A percentile compares a stretch with the other conserved stretches of the same genome.
These are phyloP conservation scores for Sebastes diploproa DNA, from an alignment of 2,797 vertebrate genomes.

Conservation along the genomic window DNA sequence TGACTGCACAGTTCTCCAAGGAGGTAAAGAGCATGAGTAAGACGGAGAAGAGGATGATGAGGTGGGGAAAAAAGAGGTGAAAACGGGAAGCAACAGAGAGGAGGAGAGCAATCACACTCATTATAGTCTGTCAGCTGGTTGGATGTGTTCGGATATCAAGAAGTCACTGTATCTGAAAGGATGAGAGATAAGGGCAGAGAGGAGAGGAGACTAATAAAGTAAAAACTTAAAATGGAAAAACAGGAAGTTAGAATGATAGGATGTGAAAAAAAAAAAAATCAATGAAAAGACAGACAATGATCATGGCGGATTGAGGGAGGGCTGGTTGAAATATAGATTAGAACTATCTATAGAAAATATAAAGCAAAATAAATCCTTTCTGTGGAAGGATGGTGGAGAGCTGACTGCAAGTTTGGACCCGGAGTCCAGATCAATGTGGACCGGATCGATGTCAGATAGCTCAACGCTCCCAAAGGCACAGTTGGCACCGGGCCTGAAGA, in stretches of 20 bases:
- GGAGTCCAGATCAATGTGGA: slow-evolving; percentile 35
- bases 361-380: slow-evolving; percentile 18
- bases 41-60: slow-evolving; percentile 1
- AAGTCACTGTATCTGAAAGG: not conserved
- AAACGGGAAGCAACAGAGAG: not conserved
- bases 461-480: slow-evolving; percentile 41
- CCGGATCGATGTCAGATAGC: slow-evolving; percentile 39
- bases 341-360: slow-evolving; percentile 20
- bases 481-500: slow-evolving; percentile 32
- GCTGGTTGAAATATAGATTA: slow-evolving; percentile 33
- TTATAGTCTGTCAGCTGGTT: not conserved
- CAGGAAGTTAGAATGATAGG: not conserved
- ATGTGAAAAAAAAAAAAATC: not conserved
- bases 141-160: not conserved
- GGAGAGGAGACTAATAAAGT: not conserved
- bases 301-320: not conserved
- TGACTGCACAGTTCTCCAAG: slow-evolving; percentile 15
- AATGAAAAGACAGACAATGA: not conserved
- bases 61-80: not conserved
- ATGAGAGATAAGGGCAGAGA: not conserved
- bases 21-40: slow-evolving; percentile 13
- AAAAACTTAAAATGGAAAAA: not conserved
- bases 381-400: not conserved
- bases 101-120: not conserved
- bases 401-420: slow-evolving; percentile 31